Conservation (phyloP, 2,113 vertebrate genomes). For the Dromaius novaehollandiae region DNA sequence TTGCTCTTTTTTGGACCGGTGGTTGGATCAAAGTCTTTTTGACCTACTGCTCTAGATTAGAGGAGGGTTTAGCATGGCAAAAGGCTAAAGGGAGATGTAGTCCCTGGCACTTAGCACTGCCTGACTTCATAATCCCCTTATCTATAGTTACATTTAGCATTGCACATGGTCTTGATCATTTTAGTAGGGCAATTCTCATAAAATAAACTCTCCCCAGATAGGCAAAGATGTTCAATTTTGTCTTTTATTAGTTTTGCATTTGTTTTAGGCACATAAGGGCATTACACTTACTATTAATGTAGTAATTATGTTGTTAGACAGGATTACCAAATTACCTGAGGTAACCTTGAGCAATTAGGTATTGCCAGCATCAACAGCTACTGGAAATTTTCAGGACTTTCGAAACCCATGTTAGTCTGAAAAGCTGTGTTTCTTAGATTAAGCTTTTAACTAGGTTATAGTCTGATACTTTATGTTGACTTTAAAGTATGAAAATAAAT, state of each 20-base stretch:
- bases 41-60: neutral
- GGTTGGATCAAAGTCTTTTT: neutral
- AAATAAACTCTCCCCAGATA: neutral
- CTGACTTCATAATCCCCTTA: neutral
- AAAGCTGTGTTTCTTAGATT: neutral
- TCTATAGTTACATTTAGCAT: accelerated
- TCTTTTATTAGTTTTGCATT: neutral
- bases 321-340: neutral
- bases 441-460: neutral
- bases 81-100: neutral
- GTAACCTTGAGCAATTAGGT: neutral
- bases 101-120: neutral
- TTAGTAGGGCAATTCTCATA: neutral
- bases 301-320: neutral
- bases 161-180: neutral
- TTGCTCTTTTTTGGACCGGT: neutral
- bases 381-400: neutral
- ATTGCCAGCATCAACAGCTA: neutral
- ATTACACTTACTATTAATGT: neutral
- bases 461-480: neutral
- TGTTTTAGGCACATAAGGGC: neutral
- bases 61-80: neutral
- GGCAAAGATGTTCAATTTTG: neutral
- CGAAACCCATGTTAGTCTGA: neutral
- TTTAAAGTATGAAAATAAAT: neutral